Conservation (phyloP, 2,113 vertebrate genomes). For the Macroglossus sobrinus region DNA sequence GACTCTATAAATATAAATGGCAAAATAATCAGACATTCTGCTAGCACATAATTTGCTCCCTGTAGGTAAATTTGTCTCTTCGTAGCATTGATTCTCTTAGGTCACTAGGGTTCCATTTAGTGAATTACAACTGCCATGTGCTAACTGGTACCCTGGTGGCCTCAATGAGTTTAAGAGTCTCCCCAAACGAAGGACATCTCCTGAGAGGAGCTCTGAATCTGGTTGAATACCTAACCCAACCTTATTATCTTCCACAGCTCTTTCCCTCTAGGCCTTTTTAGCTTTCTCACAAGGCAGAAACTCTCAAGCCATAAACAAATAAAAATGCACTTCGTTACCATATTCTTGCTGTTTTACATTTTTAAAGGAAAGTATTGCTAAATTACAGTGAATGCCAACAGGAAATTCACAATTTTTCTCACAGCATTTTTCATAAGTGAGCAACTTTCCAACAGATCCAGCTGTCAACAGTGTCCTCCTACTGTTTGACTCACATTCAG, state of each 20-base stretch:
- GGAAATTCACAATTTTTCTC: constrained; percentile 71
- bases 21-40: constrained; percentile 74
- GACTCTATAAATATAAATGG: constrained; percentile 74
- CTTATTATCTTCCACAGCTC: constrained; percentile 33
- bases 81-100: constrained; percentile 67
- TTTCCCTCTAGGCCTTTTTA: constrained; percentile 53
- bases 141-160: constrained; percentile 66
- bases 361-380: constrained; percentile 54
- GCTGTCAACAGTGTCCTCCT: constrained; percentile 69
- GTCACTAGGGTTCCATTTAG: constrained; percentile 66
- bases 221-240: constrained; percentile 29
- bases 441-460: constrained; percentile 65
- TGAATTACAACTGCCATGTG: constrained; percentile 61
- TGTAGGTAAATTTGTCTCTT: constrained; percentile 66
- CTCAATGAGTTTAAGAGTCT: constrained; percentile 57
- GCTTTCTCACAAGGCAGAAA: constrained; percentile 47
- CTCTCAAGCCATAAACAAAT: constrained; percentile 56
- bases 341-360: constrained; percentile 61
- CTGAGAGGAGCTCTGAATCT: constrained; percentile 38
- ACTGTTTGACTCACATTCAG: constrained; percentile 63
- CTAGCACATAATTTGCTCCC: constrained; percentile 71
- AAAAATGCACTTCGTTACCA: constrained; percentile 62
- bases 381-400: constrained; percentile 58
- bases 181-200: constrained; percentile 56
- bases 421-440: constrained; percentile 70